These are phyloP conservation scores for Pteruthius melanotis DNA, from an alignment of 2,113 vertebrate species.

Conservation along the genomic window DNA sequence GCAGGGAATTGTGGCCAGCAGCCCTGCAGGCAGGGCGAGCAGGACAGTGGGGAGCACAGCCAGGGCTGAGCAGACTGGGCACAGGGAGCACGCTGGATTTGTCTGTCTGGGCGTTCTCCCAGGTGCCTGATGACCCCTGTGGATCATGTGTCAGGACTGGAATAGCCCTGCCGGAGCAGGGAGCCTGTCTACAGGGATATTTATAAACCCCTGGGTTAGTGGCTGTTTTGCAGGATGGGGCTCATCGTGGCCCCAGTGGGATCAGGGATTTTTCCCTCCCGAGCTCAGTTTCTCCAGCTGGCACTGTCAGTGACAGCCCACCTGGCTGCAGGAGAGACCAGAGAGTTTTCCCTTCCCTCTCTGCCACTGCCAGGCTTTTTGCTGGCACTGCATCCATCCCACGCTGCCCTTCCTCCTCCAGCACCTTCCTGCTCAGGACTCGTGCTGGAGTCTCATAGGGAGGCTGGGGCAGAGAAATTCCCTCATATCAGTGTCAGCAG, in stretches of 20 bases:
- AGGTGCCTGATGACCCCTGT: conserved; percentile 40
- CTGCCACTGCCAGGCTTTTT: not conserved
- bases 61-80: not conserved
- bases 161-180: conserved; percentile 56
- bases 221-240: not conserved
- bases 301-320: not conserved
- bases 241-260: not conserved
- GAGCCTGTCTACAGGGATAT: not conserved
- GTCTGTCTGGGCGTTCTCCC: conserved; percentile 34
- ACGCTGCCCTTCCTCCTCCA: rapidly evolving
- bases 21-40: not conserved
- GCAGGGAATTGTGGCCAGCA: not conserved
- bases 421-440: not conserved
- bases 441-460: rapidly evolving
- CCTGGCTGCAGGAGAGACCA: not conserved
- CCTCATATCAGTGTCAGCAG: not conserved
- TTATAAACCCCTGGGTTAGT: not conserved
- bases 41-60: not conserved
- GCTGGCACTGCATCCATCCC: not conserved
- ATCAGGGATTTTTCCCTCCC: not conserved
- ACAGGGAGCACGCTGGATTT: not conserved
- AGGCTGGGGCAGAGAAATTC: not conserved
- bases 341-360: not conserved
- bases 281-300: not conserved
- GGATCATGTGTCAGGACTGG: conserved; percentile 68